phyloP scores from a whole-genome alignment of 2,113 vertebrate genomes.

The Struthidea cinerea region DNA sequence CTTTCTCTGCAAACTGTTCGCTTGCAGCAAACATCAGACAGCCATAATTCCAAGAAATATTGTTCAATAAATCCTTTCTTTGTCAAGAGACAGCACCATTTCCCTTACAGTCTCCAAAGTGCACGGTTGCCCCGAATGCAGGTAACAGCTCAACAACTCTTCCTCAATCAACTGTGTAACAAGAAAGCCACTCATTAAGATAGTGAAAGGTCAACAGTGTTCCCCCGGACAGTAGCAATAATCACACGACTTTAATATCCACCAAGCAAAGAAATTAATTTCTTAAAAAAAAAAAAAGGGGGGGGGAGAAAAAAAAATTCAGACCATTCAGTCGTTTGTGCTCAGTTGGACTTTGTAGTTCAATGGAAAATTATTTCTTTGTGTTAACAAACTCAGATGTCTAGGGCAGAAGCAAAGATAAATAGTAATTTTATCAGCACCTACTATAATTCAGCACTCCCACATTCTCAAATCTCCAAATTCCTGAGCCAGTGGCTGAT shows the following conservation, averaged over 20 bases:
- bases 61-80: neutral
- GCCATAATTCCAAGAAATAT: neutral
- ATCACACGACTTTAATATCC: neutral
- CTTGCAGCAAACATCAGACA: neutral
- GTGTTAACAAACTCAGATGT: neutral
- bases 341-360: neutral
- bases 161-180: neutral
- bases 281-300: neutral
- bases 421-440: neutral
- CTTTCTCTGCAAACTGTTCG: neutral
- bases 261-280: neutral
- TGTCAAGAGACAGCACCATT: neutral
- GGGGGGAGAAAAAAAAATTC: fast-evolving
- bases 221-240: neutral
- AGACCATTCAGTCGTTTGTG: neutral
- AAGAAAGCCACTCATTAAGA: neutral
- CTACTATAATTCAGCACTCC: neutral
- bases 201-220: neutral
- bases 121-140: neutral
- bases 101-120: neutral
- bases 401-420: neutral
- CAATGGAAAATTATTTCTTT: neutral
- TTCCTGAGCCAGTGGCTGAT: neutral
- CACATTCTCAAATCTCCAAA: neutral
- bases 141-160: neutral